Base-by-base conservation (phyloP, 30 jellyfish, hydroid and myxozoan genomes). In the Phacellophora camtschatica region DNA sequence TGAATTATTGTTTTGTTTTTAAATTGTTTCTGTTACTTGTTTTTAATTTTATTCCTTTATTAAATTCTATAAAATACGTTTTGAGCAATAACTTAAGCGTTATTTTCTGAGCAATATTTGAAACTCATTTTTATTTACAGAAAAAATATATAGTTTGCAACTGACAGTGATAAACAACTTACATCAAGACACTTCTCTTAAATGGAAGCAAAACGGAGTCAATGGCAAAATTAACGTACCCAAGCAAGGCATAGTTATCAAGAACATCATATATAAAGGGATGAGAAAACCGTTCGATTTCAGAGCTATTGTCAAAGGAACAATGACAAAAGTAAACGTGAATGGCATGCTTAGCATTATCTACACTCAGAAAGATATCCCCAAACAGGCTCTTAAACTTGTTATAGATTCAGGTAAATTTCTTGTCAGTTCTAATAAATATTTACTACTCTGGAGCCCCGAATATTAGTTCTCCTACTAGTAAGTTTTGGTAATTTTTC, bases 391-490 rank as follows among this genome's bases (percentile, higher is more conserved):
- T 3, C 34, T 72, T 49, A n/a, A 34, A 8, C 25, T 72, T 23
- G 41, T 49, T 29, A 48, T 72, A 35, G 74, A 72, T 24, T 20
- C 31, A 72, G 86, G 86, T 72, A 72, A 67, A n/a, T 67, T 34
- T 4, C 5, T 59, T 4, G 71, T 5, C 24, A 19, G 33, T 56
- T 41, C 55, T 7, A 41, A 16, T n/a, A n/a, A n/a, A n/a, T n/a
- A n/a, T n/a, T n/a, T n/a, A n/a, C n/a, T n/a, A n/a, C n/a, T n/a
- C n/a, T n/a, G n/a, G n/a, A n/a, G n/a, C n/a, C n/a, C n/a, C n/a
- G n/a, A n/a, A n/a, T n/a, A n/a, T n/a, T n/a, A n/a, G n/a, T n/a
- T n/a, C n/a, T n/a, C n/a, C n/a, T n/a, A n/a, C n/a, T n/a, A n/a
- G n/a, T n/a, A n/a, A n/a, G n/a, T n/a, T n/a, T n/a, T n/a, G n/a